Base-by-base conservation (phyloP, 2,888 invertebrate genomes). In the Cataglyphis cursor region DNA sequence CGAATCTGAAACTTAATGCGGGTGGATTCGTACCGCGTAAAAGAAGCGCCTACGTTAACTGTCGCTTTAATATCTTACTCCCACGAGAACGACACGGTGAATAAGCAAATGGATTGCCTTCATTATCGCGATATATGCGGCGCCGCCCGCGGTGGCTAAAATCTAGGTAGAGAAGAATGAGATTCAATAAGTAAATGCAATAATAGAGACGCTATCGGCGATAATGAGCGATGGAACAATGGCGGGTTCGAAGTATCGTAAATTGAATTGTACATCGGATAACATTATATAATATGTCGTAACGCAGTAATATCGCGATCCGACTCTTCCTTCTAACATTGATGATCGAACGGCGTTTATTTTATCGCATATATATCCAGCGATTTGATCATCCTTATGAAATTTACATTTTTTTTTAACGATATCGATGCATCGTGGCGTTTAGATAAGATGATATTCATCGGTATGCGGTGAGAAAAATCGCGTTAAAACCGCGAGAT, bases 41-140 rank as follows among this genome's bases (percentile, higher is more conserved):
- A 48, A 68, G 62, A 54, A n/a, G 66, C 72, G 62, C 75, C 66
- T 76, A 86, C 44, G 54, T 62, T 15, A 12, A 31, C 35, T 35
- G 61, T 28, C 68, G 18, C 48, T 74, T 84, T 89, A 90, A 88
- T 84, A 85, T 90, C 90, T 86, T 81, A 89, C 90, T 90, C 90
- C 91, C 85, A 91, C 91, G 85, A 90, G 74, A 65, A 68, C 64
- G 91, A 90, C 88, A 85, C 75, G 91, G 62, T 81, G 87, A 90
- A 90, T 85, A 88, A 85, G 85, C 84, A 84, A 87, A 88, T 86
- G 87, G 85, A 90, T 91, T 87, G 87, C 82, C 78, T 88, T 90
- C 88, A 85, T 90, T 89, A 90, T 70, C 78, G 38, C 80, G 89
- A 89, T 90, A 68, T 85, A 89, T 85, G 87, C 68, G 88, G 84